These are phyloP conservation scores for Notiomystis cincta DNA, from an alignment of 2,113 vertebrate genomes.

Conservation along the genomic window DNA sequence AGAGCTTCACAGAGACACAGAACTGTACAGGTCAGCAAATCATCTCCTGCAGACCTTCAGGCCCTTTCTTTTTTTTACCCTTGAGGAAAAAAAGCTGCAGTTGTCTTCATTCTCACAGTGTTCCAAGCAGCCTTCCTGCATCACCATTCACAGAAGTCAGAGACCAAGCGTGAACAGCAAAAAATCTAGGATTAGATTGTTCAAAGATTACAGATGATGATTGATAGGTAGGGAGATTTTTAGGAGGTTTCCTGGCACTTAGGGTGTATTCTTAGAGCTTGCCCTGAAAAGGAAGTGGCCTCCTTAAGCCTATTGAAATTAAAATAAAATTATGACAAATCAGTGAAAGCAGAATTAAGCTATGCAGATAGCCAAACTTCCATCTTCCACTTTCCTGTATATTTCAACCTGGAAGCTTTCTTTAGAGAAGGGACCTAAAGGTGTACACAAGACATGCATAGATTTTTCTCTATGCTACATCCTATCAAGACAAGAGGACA, in stretches of 20 bases:
- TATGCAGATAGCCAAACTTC: not conserved
- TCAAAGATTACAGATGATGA: not conserved
- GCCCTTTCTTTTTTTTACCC: fast-evolving
- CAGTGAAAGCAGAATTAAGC: not conserved
- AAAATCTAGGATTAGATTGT: not conserved
- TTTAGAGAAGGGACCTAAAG: not conserved
- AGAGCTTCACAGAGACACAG: not conserved
- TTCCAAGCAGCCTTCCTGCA: not conserved
- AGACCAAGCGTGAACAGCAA: not conserved
- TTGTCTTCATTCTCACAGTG: not conserved
- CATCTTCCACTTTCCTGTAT: not conserved
- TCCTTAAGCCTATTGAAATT: not conserved
- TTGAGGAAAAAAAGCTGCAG: not conserved
- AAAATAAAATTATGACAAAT: not conserved
- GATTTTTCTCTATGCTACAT: not conserved
- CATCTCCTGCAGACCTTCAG: not conserved
- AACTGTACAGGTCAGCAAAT: not conserved
- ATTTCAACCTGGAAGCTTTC: not conserved
- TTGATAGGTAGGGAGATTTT: not conserved
- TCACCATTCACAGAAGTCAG: not conserved
- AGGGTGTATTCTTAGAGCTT: not conserved
- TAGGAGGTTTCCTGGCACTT: not conserved
- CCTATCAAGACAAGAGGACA: not conserved
- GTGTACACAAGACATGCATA: fast-evolving
- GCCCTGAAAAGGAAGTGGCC: not conserved